phyloP scores from a whole-genome alignment of 2,888 invertebrate species.

The Pseudococcus longispinus region DNA sequence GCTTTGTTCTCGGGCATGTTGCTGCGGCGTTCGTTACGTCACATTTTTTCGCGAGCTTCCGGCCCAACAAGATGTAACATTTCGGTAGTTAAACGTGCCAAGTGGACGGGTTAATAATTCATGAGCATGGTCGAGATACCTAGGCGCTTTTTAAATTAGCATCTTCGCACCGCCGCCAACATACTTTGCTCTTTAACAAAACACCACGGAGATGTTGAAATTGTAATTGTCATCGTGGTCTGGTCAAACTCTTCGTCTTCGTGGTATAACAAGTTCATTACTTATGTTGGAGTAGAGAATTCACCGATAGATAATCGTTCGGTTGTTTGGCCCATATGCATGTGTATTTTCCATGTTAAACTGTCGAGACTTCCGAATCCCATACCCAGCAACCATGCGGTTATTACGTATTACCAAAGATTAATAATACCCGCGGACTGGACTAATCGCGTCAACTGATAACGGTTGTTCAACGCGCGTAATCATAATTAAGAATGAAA shows the following conservation, averaged over 20 bases:
- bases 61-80: not conserved
- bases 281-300: not conserved
- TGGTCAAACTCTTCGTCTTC: not conserved
- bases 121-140: not conserved
- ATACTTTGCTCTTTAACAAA: not conserved
- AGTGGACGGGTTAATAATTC: not conserved
- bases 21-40: not conserved
- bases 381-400: not conserved
- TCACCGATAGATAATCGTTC: not conserved
- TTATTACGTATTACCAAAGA: not conserved
- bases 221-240: conserved; percentile 10
- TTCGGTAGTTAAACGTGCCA: not conserved
- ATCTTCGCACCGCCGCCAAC: not conserved
- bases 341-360: not conserved
- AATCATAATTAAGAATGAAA: conserved; percentile 31
- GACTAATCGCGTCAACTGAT: conserved; percentile 19
- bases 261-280: not conserved
- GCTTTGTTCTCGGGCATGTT: not conserved
- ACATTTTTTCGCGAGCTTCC: not conserved
- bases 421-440: not conserved
- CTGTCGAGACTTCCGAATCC: not conserved
- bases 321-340: not conserved
- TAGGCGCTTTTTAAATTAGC: not conserved
- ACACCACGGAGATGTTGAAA: not conserved
- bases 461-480: not conserved